Conservation (phyloP, 2,888 invertebrate species). For the Polietes domitor region DNA sequence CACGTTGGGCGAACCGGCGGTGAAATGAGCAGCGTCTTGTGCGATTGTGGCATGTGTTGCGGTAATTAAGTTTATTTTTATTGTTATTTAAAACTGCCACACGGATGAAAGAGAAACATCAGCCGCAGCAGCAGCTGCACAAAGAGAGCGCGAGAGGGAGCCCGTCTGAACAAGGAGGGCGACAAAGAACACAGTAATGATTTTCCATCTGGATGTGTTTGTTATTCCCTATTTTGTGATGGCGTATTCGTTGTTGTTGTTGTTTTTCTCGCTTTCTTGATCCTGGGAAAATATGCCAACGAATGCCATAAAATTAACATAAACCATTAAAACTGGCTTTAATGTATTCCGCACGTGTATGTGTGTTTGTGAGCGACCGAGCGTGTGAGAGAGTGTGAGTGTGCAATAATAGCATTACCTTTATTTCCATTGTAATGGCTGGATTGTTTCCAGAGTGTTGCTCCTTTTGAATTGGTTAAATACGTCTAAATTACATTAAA, state of each 20-base stretch:
- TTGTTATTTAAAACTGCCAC: constrained; percentile 30
- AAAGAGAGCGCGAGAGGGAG: background rate
- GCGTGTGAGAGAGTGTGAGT: background rate
- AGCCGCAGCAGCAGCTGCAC: background rate
- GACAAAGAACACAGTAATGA: background rate
- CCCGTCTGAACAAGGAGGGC: background rate
- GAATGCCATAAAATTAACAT: constrained; percentile 25
- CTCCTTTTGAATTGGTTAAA: background rate
- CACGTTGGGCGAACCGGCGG: background rate
- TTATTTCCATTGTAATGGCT: background rate
- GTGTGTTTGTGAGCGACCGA: background rate
- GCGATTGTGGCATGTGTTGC: constrained; percentile 31
- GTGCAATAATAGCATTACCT: background rate
- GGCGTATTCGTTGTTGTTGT: background rate
- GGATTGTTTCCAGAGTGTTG: background rate
- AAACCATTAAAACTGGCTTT: constrained; percentile 22
- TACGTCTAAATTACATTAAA: background rate
- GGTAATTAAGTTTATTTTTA: constrained; percentile 52
- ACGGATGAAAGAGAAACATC: background rate
- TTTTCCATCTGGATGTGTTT: constrained; percentile 26
- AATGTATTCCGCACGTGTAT: constrained; percentile 6
- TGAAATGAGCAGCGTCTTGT: background rate
- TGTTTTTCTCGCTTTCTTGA: background rate
- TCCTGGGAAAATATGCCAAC: background rate
- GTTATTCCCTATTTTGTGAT: background rate